phyloP scores from a whole-genome alignment of 2,797 vertebrate species.

The Merluccius polli region DNA sequence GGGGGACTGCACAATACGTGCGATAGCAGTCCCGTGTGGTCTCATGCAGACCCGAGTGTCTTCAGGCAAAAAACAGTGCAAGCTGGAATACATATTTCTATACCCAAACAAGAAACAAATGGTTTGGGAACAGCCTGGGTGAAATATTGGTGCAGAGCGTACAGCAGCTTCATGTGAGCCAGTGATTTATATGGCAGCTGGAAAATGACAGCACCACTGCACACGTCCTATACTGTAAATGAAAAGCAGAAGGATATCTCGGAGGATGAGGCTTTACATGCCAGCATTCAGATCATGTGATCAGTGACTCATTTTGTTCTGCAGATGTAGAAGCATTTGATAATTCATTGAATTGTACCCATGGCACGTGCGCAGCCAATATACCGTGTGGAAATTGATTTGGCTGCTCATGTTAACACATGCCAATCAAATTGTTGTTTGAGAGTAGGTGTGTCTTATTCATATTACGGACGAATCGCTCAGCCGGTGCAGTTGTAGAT shows the following conservation, averaged over 20 bases:
- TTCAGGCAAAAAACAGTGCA: background rate
- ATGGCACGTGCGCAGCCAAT: background rate
- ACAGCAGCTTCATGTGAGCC: too few species aligned
- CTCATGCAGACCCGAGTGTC: background rate
- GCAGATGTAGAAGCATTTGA: background rate
- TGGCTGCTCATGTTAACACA: background rate
- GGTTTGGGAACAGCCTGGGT: background rate
- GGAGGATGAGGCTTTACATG: background rate
- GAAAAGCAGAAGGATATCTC: background rate
- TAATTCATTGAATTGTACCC: background rate
- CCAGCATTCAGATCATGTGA: background rate
- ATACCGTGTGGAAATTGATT: conserved; percentile 5
- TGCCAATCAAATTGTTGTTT: background rate
- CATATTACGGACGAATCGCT: background rate
- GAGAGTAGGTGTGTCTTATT: background rate
- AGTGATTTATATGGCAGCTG: background rate
- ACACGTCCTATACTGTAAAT: background rate
- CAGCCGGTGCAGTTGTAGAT: background rate
- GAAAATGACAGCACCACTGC: background rate
- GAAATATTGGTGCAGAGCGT: background rate
- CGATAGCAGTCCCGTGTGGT: background rate
- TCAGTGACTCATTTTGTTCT: conserved; percentile 1
- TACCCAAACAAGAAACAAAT: background rate
- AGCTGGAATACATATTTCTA: background rate
- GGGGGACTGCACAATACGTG: background rate